phyloP scores from a whole-genome alignment of 2,888 invertebrate genomes.

The Caenorhabditis zanzibari region DNA sequence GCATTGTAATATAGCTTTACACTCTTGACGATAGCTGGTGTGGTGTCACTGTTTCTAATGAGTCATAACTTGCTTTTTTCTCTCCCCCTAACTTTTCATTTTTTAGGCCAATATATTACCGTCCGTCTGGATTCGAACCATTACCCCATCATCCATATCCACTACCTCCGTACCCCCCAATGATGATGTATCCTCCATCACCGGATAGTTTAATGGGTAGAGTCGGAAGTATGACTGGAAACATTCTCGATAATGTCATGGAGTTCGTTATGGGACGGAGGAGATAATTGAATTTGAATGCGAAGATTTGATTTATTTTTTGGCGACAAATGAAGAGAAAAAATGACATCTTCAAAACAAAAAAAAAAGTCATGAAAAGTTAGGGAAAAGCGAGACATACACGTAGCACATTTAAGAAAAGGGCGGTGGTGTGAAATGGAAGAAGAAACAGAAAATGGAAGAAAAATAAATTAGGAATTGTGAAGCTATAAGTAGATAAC shows the following conservation, averaged over 20 bases:
- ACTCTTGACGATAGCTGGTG: too few species aligned
- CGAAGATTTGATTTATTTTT: slow-evolving; percentile 26
- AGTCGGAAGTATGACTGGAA: slow-evolving; percentile 58
- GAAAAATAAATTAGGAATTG: slow-evolving; percentile 18
- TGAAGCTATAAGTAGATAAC: slow-evolving; percentile 34
- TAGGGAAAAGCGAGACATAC: slow-evolving; percentile 38
- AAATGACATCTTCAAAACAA: slow-evolving; percentile 17
- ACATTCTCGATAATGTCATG: slow-evolving; percentile 57
- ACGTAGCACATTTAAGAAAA: slow-evolving; percentile 49
- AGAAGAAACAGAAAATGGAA: background rate
- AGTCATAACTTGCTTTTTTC: too few species aligned
- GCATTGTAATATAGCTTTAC: too few species aligned
- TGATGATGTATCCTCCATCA: slow-evolving; percentile 50
- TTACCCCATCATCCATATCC: background rate
- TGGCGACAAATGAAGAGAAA: background rate
- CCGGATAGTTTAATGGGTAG: slow-evolving; percentile 33
- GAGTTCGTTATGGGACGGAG: slow-evolving; percentile 40
- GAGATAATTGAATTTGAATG: slow-evolving; percentile 6
- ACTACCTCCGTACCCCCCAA: slow-evolving; percentile 34
- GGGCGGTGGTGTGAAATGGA: slow-evolving; percentile 31
- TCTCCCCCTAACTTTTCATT: background rate
- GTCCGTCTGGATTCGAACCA: slow-evolving; percentile 13
- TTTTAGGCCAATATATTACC: slow-evolving; percentile 34
- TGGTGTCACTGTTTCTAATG: too few species aligned
- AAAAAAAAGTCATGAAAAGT: slow-evolving; percentile 32